Percentiles rank a stretch among this genome's conserved stretches.
phyloP scores from a whole-genome alignment of 2,113 vertebrate species.

The Scytalopus superciliaris region DNA sequence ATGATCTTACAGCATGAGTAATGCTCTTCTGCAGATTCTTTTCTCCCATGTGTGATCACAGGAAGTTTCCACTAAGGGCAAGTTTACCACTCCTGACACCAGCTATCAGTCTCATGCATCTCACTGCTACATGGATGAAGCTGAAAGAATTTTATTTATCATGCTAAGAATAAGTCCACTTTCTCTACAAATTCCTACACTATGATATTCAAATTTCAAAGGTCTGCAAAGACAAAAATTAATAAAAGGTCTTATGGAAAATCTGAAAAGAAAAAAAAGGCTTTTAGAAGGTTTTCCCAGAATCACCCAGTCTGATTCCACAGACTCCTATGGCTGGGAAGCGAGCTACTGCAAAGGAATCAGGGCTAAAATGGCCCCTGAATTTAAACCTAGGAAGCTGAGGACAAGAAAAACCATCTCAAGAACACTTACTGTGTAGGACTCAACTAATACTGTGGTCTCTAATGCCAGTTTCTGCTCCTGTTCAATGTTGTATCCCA shows the following conservation, averaged over 20 bases:
- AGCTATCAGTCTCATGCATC: fast-evolving
- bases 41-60: not conserved
- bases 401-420: not conserved
- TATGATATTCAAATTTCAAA: not conserved
- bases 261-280: not conserved
- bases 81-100: not conserved
- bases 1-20: not conserved
- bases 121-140: not conserved
- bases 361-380: not conserved
- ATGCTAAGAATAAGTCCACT: not conserved
- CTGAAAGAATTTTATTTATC: not conserved
- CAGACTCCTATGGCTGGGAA: not conserved
- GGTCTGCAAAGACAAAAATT: not conserved
- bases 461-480: slow-evolving; percentile 97
- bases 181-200: not conserved
- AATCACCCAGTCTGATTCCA: not conserved
- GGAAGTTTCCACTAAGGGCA: not conserved
- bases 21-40: not conserved
- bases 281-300: not conserved
- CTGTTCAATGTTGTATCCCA: slow-evolving; percentile 99
- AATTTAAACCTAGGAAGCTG: not conserved
- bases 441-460: slow-evolving; percentile 97
- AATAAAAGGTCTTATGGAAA: not conserved
- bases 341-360: not conserved
- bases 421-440: slow-evolving; percentile 87